A percentile compares a stretch with the other conserved stretches of the same genome.
Evolutionary conservation across 1,140 invertebrate genomes (phyloP).

Genomic region (Cyclargus thomasi): DNA sequence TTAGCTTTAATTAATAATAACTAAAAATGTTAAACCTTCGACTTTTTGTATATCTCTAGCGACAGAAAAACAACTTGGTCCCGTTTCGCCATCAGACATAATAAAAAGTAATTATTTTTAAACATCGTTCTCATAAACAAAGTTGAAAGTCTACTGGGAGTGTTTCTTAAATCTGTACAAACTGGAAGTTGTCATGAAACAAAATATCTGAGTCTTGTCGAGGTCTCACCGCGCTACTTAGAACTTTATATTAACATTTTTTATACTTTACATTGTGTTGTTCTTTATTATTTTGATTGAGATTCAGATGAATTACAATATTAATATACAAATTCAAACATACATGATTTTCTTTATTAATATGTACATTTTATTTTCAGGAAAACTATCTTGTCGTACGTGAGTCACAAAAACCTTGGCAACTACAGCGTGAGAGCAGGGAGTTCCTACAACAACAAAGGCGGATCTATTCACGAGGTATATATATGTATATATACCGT

Average conservation of each 20-base stretch:
- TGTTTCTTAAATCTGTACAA: not conserved
- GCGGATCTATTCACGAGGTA: slow-evolving; percentile 28
- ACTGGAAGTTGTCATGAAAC: not conserved
- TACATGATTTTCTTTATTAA: not conserved
- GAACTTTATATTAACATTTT: not conserved
- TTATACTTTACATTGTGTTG: not conserved
- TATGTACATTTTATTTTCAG: slow-evolving; percentile 34
- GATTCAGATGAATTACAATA: not conserved
- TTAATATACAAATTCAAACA: not conserved
- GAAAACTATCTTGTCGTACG: slow-evolving; percentile 47
- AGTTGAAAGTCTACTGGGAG: not conserved
- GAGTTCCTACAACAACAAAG: slow-evolving; percentile 61
- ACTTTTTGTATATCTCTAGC: too few relatives aligned
- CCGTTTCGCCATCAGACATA: too few relatives aligned
- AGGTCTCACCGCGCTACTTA: not conserved
- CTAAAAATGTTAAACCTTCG: too few relatives aligned
- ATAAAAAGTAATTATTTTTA: not conserved
- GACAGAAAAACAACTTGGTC: too few relatives aligned
- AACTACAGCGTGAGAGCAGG: slow-evolving; percentile 49
- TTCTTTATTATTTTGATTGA: slow-evolving; percentile 2
- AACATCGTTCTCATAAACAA: not conserved
- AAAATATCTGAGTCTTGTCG: not conserved
- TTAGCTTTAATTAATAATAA: too few relatives aligned
- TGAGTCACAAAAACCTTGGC: slow-evolving; percentile 46
- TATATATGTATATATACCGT: too few relatives aligned